phyloP scores from a whole-genome alignment of 2,797 vertebrate genomes.

The Takifugu rubripes region DNA sequence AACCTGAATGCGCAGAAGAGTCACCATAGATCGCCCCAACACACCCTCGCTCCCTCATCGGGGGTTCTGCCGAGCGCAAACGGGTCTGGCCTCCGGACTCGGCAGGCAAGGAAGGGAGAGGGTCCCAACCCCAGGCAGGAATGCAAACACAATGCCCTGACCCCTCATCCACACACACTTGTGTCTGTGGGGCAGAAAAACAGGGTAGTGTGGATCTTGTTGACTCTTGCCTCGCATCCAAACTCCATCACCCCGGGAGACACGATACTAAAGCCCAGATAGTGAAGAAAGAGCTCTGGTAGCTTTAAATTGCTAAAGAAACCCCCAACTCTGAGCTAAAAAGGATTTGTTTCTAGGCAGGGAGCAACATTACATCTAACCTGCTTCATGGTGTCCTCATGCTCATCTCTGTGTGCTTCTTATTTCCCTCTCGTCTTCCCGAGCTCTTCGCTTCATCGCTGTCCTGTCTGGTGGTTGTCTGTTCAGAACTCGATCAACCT shows the following conservation, averaged over 20 bases:
- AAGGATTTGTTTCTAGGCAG: constrained; percentile 29
- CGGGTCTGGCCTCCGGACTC: constrained; percentile 69
- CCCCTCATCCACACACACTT: constrained; percentile 64
- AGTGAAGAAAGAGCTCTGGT: constrained; percentile 57
- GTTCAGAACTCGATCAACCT: constrained; percentile 19
- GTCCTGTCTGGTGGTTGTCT: constrained; percentile 52
- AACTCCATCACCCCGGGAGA: constrained; percentile 68
- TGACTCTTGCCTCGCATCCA: constrained; percentile 71
- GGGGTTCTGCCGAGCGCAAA: constrained; percentile 40
- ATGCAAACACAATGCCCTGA: constrained; percentile 77
- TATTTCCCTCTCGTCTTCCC: constrained; percentile 50
- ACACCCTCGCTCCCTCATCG: constrained; percentile 21
- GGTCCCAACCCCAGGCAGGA: constrained; percentile 74
- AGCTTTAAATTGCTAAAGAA: constrained; percentile 52
- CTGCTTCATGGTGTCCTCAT: constrained; percentile 22
- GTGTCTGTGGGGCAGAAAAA: constrained; percentile 79
- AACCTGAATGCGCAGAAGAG: constrained; percentile 49
- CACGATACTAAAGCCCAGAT: constrained; percentile 38
- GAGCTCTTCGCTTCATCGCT: constrained; percentile 47
- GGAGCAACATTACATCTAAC: constrained; percentile 44
- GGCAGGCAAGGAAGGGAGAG: constrained; percentile 52
- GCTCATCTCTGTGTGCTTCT: constrained; percentile 26
- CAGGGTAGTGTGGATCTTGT: constrained; percentile 60
- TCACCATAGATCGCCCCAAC: constrained; percentile 48
- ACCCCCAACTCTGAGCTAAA: constrained; percentile 55